phyloP scores from a whole-genome alignment of 2,797 vertebrate genomes.

The Microchirus variegatus region DNA sequence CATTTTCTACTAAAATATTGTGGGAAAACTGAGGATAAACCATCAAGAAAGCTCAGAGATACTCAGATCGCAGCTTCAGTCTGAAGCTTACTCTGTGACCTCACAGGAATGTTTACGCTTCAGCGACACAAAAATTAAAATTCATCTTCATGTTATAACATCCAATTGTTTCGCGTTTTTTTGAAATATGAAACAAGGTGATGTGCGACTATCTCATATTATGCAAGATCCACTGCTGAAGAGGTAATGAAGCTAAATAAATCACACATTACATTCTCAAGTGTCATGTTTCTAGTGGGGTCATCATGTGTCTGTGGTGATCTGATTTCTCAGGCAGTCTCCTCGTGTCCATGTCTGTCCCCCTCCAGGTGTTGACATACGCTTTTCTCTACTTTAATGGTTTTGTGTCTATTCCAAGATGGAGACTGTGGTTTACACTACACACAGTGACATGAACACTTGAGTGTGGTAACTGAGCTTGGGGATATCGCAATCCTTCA shows the following conservation, averaged over 20 bases:
- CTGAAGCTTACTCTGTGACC: no score
- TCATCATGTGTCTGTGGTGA: constrained; percentile 14
- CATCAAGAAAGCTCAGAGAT: no score
- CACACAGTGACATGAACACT: not conserved
- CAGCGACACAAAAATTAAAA: constrained; percentile 32
- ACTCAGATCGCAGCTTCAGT: no score
- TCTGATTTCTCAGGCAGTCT: constrained; percentile 32
- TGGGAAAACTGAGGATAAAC: no score
- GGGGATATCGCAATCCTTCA: constrained; percentile 4
- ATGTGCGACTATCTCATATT: constrained; percentile 5
- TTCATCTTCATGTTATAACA: not conserved
- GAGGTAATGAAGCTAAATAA: constrained; percentile 50
- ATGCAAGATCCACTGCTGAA: not conserved
- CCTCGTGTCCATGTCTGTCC: constrained; percentile 13
- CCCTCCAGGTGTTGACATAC: constrained; percentile 52
- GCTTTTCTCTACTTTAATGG: constrained; percentile 33
- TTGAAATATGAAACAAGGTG: not conserved
- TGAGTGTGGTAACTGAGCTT: not conserved
- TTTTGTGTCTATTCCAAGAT: constrained; percentile 36
- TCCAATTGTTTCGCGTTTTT: no score
- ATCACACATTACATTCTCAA: constrained; percentile 35
- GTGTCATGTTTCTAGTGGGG: constrained; percentile 45
- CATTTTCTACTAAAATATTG: no score
- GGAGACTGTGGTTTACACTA: constrained; percentile 15
- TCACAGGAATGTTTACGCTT: constrained; percentile 52